Percentiles rank a stretch among this genome's conserved stretches.
Evolutionary conservation across 2,888 invertebrate genomes (phyloP).

Genomic region (Stenodera caucasica): DNA sequence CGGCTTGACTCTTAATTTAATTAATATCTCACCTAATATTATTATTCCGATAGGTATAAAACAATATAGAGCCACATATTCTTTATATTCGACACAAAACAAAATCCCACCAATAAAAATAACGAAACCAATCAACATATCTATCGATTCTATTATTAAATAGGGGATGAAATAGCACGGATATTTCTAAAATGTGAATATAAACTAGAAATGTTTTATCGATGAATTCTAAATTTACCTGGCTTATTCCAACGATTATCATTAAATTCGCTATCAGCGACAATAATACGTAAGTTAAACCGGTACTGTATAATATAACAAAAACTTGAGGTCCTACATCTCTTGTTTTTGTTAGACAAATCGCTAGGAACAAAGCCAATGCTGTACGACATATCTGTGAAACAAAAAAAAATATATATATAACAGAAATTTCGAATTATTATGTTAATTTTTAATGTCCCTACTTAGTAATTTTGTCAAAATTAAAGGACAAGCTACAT

Average conservation of each 20-base stretch:
- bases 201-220: not conserved
- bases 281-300: conserved; percentile 6
- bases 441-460: not conserved
- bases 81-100: not conserved
- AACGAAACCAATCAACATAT: not conserved
- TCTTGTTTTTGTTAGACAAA: not conserved
- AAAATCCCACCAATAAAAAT: conserved; percentile 9
- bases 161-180: conserved; percentile 9
- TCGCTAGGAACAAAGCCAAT: not conserved
- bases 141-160: conserved; percentile 7
- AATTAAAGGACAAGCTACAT: not conserved
- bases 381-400: conserved; percentile 14
- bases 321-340: not conserved
- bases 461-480: not conserved
- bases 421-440: not conserved
- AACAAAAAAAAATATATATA: conserved; percentile 4
- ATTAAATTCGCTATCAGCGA: conserved; percentile 11
- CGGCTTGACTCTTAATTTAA: no score
- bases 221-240: conserved; percentile 3
- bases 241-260: conserved; percentile 10
- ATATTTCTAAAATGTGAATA: conserved; percentile 5
- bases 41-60: conserved; percentile 5
- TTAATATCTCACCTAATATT: not conserved
- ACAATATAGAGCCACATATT: not conserved
- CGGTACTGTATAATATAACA: not conserved